Evolutionary conservation across 2,113 vertebrate genomes (phyloP), one percentile per base, ranked within the genome.

Genomic region (Willisornis vidua): DNA sequence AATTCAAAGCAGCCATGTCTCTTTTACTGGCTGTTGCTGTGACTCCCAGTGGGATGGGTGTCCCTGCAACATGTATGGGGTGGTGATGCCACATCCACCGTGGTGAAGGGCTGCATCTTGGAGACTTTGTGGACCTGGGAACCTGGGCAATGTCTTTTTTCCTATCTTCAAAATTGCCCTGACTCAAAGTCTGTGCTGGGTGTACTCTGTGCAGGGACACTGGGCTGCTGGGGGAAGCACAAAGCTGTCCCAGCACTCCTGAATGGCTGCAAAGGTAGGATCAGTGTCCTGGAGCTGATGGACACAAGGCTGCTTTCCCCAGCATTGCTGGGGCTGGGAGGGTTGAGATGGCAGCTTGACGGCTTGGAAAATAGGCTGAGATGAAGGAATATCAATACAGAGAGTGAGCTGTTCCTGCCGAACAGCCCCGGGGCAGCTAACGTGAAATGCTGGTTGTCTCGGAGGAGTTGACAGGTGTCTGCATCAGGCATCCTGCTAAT

Each of bases 311-410:
- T 10, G n/a, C 74, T 90, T 93, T 92, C 81, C 62, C 62, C 4
- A 1, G 84, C 37, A 10, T 81, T 63, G 63, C 65, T 0, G 28
- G 73, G 57, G 71, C 96, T 93, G 55, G 77, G 84, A 93, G 94
- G 79, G 89, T 81, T 95, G 94, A 76, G 94, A 93, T 95, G 94
- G 97, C 96, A 97, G 93, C 86, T 96, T 94, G 96, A 96, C 22
- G 54, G 90, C 90, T 94, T 89, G 96, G 96, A 97, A 97, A 97
- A 97, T 93, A 96, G 94, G 86, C 87, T 96, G 90, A 95, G 94
- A 96, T 97, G 96, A 97, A 96, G 94, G 96, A 96, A 96, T 92
- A 95, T 97, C 96, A 94, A 96, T 97, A 96, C 3, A 26, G 94
- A 90, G 89, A 96, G 92, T 24, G 83, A 96, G 93, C 92, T 89